phyloP scores from a whole-genome alignment of 1,140 invertebrate species.

The Drosophila novamexicana region DNA sequence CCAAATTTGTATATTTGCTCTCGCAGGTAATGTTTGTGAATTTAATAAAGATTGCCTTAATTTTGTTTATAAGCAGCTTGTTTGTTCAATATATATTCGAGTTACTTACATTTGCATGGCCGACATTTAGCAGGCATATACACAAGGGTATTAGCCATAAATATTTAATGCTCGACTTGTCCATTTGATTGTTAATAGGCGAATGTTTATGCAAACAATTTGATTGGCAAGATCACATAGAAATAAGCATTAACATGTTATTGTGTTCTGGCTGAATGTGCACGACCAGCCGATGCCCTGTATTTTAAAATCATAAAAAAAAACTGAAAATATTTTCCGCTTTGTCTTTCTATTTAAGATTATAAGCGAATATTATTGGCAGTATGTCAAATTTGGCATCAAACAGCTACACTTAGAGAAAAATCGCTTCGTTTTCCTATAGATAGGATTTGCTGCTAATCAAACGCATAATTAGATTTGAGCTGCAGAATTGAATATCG shows the following conservation, averaged over 20 bases:
- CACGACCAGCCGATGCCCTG: neutral
- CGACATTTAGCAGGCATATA: neutral
- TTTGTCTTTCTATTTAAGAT: too few species aligned
- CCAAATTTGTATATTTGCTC: conserved; percentile 9
- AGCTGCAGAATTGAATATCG: too few species aligned
- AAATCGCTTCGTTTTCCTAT: too few species aligned
- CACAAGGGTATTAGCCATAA: neutral
- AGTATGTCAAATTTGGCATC: too few species aligned
- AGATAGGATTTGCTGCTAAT: too few species aligned
- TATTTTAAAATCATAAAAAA: neutral
- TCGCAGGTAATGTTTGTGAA: conserved; percentile 55
- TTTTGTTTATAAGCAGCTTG: neutral
- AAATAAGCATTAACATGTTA: neutral
- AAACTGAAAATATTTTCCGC: too few species aligned
- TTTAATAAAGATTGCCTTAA: neutral
- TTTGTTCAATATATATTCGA: neutral
- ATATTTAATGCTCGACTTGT: neutral
- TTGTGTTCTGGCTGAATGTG: neutral
- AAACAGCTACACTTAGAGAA: too few species aligned
- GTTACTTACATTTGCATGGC: conserved; percentile 7
- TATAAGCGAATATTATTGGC: too few species aligned
- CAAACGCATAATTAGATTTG: too few species aligned
- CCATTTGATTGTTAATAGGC: conserved; percentile 1
- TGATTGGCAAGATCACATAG: neutral
- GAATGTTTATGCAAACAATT: neutral